Percentiles rank a stretch among this genome's conserved stretches.
phyloP scores from a whole-genome alignment of 2,113 vertebrate species.

The Apistogramma diplotaenia region DNA sequence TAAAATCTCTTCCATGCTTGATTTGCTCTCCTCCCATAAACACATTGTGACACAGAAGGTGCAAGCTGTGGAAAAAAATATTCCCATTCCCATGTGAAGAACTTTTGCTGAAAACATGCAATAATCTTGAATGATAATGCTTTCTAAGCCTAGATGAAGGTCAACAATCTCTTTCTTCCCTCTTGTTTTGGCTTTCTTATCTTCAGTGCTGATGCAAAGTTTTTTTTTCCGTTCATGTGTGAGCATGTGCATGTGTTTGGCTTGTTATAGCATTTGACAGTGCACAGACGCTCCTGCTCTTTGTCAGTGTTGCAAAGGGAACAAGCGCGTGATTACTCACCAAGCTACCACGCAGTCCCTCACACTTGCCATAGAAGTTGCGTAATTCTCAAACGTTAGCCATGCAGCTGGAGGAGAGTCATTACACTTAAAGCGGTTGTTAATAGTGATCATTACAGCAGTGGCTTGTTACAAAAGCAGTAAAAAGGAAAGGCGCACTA shows the following conservation, averaged over 20 bases:
- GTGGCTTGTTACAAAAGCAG: background rate
- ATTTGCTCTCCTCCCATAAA: conserved; percentile 25
- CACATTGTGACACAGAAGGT: conserved; percentile 33
- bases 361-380: background rate
- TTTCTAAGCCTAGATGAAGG: conserved; percentile 12
- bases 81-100: conserved; percentile 25
- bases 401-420: conserved; percentile 28
- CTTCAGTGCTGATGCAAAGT: conserved; percentile 13
- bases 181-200: background rate
- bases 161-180: conserved; percentile 12
- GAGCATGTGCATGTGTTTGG: conserved; percentile 17
- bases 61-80: conserved; percentile 10
- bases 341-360: conserved; percentile 52
- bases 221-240: conserved; percentile 12
- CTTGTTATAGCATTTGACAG: conserved; percentile 48
- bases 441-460: background rate
- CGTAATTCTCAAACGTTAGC: conserved; percentile 24
- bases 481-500: background rate
- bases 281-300: conserved; percentile 58
- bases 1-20: background rate
- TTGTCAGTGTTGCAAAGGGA: conserved; percentile 65
- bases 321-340: conserved; percentile 62
- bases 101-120: conserved; percentile 16
- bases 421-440: conserved; percentile 6
- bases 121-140: conserved; percentile 22